Base-by-base conservation (phyloP, 2,888 invertebrate genomes). In the Heteromyza rotundicornis region DNA sequence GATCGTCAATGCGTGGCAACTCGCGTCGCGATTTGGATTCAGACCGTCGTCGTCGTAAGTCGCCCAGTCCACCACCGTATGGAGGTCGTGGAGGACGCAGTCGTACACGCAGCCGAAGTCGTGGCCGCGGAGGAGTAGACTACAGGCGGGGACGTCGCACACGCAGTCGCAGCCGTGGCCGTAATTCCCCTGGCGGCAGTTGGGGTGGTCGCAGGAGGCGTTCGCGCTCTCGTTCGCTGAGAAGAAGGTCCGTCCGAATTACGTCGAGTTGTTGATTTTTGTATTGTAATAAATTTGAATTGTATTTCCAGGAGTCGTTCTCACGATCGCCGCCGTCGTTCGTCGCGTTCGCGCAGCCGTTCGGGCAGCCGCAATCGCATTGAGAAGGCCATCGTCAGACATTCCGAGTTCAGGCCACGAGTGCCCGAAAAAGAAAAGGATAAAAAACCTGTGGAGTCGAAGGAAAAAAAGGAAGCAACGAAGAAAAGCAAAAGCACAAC, bases 331-430 rank as follows among this genome's bases (percentile, higher is more conserved):
- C 61, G 67, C 12, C 70, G 73, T 17, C 72, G 72, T 51, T 66
- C 69, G 20, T 67, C 71, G 1, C 70, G 73, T 57, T 73, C 77
- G 24, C 71, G 68, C 2, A 27, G 50, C 17, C 65, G 74, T n/a
- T 73, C 77, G 1, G 54, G 54, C 23, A 27, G 69, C 7, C 60
- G 59, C 22, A 74, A 75, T 36, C 75, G 79, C 3, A 73, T 83
- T 47, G 83, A 83, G 58, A 80, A 81, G 27, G 76, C 83, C n/a
- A 68, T 82, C 2, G 68, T 84, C 14, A 78, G 77, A 57, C 82
- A 80, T 71, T 76, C 83, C 54, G 83, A 83, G 65, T 83, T 83
- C 62, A 72, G 83, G 19, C 82, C 83, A 1, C 73, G 82, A 8
- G 72, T 76, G 40, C 80, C 82, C 1, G 81, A 81, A 49, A 77